Evolutionary conservation across 2,888 invertebrate genomes (phyloP), one percentile per base, ranked within the genome.

Genomic region (Napeogenes inachia): DNA sequence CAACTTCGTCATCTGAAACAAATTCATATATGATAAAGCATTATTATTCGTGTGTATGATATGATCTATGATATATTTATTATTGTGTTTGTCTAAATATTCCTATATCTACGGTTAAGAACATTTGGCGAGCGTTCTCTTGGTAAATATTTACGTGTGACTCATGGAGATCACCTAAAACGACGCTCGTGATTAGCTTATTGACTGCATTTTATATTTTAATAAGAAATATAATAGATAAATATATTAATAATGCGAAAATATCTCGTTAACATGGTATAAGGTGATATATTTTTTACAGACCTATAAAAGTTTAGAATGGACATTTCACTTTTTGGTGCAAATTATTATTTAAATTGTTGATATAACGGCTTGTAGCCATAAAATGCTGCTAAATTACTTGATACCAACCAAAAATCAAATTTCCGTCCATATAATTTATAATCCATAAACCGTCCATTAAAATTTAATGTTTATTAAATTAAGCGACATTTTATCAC

Each of bases 121-220:
- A 80, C 80, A 81, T 84, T 83, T 82, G 82, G 81, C 80, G 78
- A 74, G 75, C 77, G 73, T 66, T 73, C 71, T 74, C 75, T 78
- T 61, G 57, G 81, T 81, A 85, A 85, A 85, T 82, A 83, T 85
- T 85, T 81, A 80, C 79, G 73, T 72, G 74, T 82, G 84, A 83
- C 69, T 84, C 82, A 82, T 70, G 61, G 69, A 54, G 62, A 64
- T 58, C 55, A 47, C 6, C 62, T 76, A 76, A 75, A 73, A 77
- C 72, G 75, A 6, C 13, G 57, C 61, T 32, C 21, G 4, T 10
- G 6, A 38, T 47, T 50, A 12, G 50, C 8, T 8, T 12, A 50
- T 8, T 8, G 42, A 4, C 13, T 50, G 21, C 30, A 30, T 30
- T 50, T 13, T 30, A 30, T 50, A 10, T 12, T 50, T 21, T 50